Evolutionary conservation across 2,797 vertebrate species (phyloP).

Genomic region (Onychomys leucogaster): DNA sequence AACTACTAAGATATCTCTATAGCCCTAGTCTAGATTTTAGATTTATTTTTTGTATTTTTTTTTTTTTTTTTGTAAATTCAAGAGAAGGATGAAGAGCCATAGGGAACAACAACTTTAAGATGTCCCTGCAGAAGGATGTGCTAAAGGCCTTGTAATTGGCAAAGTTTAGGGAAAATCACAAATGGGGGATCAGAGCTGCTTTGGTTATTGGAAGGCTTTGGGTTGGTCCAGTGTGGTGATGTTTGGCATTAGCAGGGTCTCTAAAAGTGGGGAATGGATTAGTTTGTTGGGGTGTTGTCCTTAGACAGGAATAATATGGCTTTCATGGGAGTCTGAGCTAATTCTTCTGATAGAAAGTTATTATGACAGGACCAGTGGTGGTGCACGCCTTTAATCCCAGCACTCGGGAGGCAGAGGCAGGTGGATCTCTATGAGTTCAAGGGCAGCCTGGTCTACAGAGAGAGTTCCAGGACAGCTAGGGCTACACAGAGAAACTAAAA

Average conservation of each 20-base stretch:
- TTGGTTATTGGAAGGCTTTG: neutral
- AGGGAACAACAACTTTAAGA: conserved; percentile 30
- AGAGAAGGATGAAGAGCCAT: neutral
- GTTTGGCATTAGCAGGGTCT: neutral
- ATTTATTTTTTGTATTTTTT: neutral
- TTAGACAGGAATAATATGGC: neutral
- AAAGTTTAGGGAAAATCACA: conserved; percentile 20
- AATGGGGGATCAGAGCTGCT: neutral
- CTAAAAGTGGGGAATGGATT: neutral
- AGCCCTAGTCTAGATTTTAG: neutral
- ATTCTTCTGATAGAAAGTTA: neutral
- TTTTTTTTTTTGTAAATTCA: conserved; percentile 29
- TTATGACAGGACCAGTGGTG: neutral
- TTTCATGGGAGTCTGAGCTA: neutral
- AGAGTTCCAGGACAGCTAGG: neutral
- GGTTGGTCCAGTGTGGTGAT: neutral
- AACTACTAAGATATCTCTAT: neutral
- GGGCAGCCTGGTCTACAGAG: neutral
- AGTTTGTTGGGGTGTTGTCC: neutral
- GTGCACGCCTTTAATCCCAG: neutral
- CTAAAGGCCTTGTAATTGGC: neutral
- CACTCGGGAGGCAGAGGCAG: too few relatives aligned
- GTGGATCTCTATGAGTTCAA: neutral
- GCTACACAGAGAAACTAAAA: neutral
- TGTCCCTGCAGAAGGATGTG: neutral